Conservation (phyloP, 2,888 invertebrate species). For the Limenitis camilla region DNA sequence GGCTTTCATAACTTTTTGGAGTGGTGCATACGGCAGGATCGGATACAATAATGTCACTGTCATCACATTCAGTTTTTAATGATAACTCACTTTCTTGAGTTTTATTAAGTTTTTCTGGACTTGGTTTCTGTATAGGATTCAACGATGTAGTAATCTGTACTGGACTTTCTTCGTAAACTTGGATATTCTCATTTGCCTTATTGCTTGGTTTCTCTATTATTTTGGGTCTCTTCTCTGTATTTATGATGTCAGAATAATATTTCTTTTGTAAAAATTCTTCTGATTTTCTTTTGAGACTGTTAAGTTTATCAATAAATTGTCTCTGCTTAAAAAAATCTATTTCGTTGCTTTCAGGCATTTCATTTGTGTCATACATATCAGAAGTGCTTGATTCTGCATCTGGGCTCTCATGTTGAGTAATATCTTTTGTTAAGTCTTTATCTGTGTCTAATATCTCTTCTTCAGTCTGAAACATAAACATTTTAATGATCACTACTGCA, state of each 20-base stretch:
- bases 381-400: slow-evolving; percentile 49
- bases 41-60: slow-evolving; percentile 61
- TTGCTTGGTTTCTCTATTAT: slow-evolving; percentile 52
- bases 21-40: slow-evolving; percentile 62
- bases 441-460: slow-evolving; percentile 55
- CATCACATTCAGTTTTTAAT: slow-evolving; percentile 66
- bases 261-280: slow-evolving; percentile 63
- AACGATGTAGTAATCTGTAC: slow-evolving; percentile 49
- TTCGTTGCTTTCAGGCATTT: slow-evolving; percentile 44
- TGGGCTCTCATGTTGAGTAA: slow-evolving; percentile 41
- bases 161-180: slow-evolving; percentile 57
- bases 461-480: slow-evolving; percentile 64
- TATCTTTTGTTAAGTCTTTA: slow-evolving; percentile 51
- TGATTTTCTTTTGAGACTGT: slow-evolving; percentile 64
- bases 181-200: slow-evolving; percentile 48
- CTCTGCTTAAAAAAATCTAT: slow-evolving; percentile 55
- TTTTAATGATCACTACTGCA: too few species aligned
- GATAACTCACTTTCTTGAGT: slow-evolving; percentile 48
- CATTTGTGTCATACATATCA: slow-evolving; percentile 49
- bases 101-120: slow-evolving; percentile 42
- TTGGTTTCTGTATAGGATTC: slow-evolving; percentile 41
- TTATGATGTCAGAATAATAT: slow-evolving; percentile 53
- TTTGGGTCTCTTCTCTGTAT: slow-evolving; percentile 60
- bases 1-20: slow-evolving; percentile 50
- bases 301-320: slow-evolving; percentile 63